These are phyloP conservation scores for Sarcophaga peregrina DNA, from an alignment of 1,140 invertebrate genomes.

Conservation along the genomic window DNA sequence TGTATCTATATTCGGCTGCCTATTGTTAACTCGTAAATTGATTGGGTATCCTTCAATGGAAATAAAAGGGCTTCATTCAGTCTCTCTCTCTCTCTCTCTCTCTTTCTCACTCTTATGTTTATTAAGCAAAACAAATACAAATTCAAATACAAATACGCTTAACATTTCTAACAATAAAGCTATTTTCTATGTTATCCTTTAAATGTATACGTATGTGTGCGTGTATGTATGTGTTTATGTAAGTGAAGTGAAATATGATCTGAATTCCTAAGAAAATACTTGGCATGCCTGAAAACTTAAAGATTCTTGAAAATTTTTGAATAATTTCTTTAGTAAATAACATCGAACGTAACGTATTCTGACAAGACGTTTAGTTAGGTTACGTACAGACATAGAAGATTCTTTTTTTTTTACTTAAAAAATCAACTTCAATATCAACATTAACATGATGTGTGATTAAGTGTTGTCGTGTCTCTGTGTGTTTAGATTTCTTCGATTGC, in stretches of 20 bases:
- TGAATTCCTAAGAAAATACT: neutral
- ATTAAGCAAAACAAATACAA: slow-evolving; percentile 21
- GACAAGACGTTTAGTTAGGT: too few relatives aligned
- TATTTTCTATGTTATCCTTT: neutral
- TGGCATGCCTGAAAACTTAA: neutral
- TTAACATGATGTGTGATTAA: neutral
- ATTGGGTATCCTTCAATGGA: slow-evolving; percentile 13
- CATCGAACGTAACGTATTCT: too few relatives aligned
- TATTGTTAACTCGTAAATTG: slow-evolving; percentile 11
- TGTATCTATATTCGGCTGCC: neutral
- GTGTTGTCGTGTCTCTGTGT: neutral
- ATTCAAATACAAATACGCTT: slow-evolving; percentile 3
- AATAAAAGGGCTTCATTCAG: neutral
- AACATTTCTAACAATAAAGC: neutral
- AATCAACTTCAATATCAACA: neutral
- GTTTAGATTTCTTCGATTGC: slow-evolving; percentile 30
- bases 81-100: too few relatives aligned
- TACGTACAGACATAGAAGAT: too few relatives aligned
- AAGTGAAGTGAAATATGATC: slow-evolving; percentile 26
- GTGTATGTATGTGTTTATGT: too few relatives aligned
- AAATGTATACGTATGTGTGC: neutral
- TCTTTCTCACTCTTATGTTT: neutral
- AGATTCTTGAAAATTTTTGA: neutral
- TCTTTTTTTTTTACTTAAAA: too few relatives aligned
- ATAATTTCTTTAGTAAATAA: neutral